Percentiles rank a stretch among this genome's conserved stretches.
Evolutionary conservation across 2,113 vertebrate genomes (phyloP).

Genomic region (Prunella fulvescens): DNA sequence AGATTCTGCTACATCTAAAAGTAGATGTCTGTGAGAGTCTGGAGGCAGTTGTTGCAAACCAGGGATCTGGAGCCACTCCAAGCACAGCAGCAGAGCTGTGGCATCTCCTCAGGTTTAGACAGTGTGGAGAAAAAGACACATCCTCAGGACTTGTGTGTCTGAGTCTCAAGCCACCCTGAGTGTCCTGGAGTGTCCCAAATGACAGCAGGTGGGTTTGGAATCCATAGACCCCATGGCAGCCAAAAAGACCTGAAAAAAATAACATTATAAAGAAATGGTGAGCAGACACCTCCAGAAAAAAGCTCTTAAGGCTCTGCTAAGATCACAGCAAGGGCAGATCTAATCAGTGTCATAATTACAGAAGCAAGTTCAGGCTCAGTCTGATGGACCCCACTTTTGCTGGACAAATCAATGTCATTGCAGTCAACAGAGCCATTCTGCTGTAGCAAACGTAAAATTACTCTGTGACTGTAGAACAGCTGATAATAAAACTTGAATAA

Average conservation of each 20-base stretch:
- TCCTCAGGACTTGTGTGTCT: accelerated
- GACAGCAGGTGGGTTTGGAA: too few species aligned
- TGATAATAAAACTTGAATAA: not conserved
- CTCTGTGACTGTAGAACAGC: not conserved
- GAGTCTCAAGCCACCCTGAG: not conserved
- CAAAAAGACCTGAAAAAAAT: not conserved
- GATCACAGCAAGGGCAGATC: not conserved
- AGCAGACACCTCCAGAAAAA: not conserved
- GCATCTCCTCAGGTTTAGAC: not conserved
- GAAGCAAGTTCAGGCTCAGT: not conserved
- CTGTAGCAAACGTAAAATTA: not conserved
- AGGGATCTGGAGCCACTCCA: not conserved
- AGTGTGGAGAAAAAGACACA: accelerated
- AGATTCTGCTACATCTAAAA: not conserved
- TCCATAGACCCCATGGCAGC: accelerated
- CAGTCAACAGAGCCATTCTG: not conserved
- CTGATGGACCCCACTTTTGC: not conserved
- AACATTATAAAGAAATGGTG: not conserved
- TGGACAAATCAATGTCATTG: not conserved
- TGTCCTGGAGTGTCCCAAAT: not conserved
- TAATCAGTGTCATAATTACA: not conserved
- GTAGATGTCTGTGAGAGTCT: not conserved
- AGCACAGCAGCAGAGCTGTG: not conserved
- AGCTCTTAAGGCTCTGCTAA: not conserved
- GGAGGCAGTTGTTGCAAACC: not conserved